A percentile compares a stretch with the other conserved stretches of the same genome.
Conservation (phyloP, 2,797 vertebrate species). For the Artibeus lituratus region DNA sequence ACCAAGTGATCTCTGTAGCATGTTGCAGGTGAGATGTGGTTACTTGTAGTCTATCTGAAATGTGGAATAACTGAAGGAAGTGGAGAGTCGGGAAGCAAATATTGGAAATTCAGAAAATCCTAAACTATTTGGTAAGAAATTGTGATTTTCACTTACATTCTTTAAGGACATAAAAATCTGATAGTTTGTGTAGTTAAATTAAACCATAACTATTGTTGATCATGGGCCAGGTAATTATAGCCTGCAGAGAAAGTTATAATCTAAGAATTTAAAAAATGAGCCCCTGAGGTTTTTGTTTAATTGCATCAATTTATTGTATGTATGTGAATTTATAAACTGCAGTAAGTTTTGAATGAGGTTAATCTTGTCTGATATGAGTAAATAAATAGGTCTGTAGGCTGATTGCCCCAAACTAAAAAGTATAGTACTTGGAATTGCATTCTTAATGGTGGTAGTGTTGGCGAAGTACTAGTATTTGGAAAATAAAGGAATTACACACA, state of each 20-base stretch:
- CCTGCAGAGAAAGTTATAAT: constrained; percentile 69
- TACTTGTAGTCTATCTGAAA: constrained; percentile 69
- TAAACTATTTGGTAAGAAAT: constrained; percentile 63
- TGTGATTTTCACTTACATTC: constrained; percentile 71
- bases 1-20: constrained; percentile 67
- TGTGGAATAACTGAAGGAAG: constrained; percentile 43
- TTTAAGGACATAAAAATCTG: constrained; percentile 61
- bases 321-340: constrained; percentile 80
- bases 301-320: constrained; percentile 79
- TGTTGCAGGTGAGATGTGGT: constrained; percentile 67
- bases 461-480: constrained; percentile 84
- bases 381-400: constrained; percentile 84
- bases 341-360: constrained; percentile 80
- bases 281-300: constrained; percentile 73
- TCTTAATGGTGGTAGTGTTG: constrained; percentile 85
- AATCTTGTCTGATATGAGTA: constrained; percentile 81
- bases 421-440: constrained; percentile 82
- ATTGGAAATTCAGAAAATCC: constrained; percentile 69
- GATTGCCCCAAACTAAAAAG: constrained; percentile 76
- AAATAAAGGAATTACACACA: constrained; percentile 84
- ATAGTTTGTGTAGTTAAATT: constrained; percentile 70
- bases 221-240: constrained; percentile 32
- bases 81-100: constrained; percentile 37
- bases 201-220: constrained; percentile 60
- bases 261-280: constrained; percentile 61